phyloP scores from a whole-genome alignment of 1,140 invertebrate species.

The Tetragonula clypearis region DNA sequence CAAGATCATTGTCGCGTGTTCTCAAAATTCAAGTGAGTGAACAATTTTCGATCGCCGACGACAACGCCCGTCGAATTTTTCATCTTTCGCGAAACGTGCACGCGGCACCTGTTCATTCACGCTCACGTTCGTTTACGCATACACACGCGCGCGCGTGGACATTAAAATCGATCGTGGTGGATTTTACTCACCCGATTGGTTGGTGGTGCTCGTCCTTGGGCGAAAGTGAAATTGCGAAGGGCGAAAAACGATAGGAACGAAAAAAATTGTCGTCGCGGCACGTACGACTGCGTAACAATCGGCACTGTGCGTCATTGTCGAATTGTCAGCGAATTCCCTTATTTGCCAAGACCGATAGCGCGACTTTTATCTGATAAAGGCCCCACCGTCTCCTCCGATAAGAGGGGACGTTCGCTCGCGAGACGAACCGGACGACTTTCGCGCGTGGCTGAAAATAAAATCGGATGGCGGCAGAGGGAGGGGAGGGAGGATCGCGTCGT shows the following conservation, averaged over 20 bases:
- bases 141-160: not conserved
- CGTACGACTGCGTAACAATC: slow-evolving; percentile 55
- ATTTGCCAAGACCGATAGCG: slow-evolving; percentile 71
- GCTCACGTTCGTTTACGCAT: no score
- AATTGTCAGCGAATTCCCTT: slow-evolving; percentile 63
- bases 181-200: slow-evolving; percentile 43
- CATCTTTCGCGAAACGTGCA: not conserved
- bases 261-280: slow-evolving; percentile 60
- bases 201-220: slow-evolving; percentile 22
- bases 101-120: not conserved
- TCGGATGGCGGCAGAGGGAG: not conserved
- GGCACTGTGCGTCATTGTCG: slow-evolving; percentile 61
- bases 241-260: not conserved
- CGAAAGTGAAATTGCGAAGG: slow-evolving; percentile 50
- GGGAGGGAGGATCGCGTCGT: not conserved
- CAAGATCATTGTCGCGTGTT: no score
- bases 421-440: slow-evolving; percentile 10
- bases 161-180: slow-evolving; percentile 39
- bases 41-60: not conserved
- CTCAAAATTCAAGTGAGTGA: no score
- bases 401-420: not conserved
- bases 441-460: slow-evolving; percentile 31
- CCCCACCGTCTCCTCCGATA: slow-evolving; percentile 42
- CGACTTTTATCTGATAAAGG: slow-evolving; percentile 72
- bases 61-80: not conserved